Evolutionary conservation across 1,140 invertebrate genomes (phyloP).

Genomic region (Lepidotrigona ventralis): DNA sequence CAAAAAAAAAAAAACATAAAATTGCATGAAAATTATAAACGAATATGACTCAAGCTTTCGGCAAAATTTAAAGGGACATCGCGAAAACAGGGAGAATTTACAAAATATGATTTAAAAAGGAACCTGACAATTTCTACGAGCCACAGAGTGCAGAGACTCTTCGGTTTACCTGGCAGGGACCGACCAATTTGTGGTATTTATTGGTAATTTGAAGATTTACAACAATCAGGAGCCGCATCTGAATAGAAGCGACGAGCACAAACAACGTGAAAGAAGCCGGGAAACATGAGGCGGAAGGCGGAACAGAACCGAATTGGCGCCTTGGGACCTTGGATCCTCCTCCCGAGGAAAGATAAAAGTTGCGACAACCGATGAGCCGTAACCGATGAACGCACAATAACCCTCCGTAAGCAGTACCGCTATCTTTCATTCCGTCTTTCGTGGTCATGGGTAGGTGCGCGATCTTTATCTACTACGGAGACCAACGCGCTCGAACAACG

Average conservation of each 20-base stretch:
- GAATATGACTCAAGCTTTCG: background rate
- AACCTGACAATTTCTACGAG: slow-evolving; percentile 47
- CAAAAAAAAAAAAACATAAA: too few relatives aligned
- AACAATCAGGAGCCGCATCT: slow-evolving; percentile 26
- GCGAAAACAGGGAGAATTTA: too few relatives aligned
- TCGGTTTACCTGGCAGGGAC: slow-evolving; percentile 47
- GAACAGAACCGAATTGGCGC: slow-evolving; percentile 68
- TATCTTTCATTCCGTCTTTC: slow-evolving; percentile 69
- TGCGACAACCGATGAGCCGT: slow-evolving; percentile 76
- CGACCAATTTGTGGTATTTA: slow-evolving; percentile 71
- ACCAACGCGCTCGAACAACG: slow-evolving; percentile 10
- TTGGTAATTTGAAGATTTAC: slow-evolving; percentile 73
- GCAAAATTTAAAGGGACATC: background rate
- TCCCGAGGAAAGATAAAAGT: slow-evolving; percentile 62
- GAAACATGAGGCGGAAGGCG: slow-evolving; percentile 59
- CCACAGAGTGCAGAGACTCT: slow-evolving; percentile 49
- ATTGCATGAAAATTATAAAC: too few relatives aligned
- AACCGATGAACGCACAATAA: slow-evolving; percentile 77
- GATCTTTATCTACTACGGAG: slow-evolving; percentile 51
- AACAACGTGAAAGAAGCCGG: slow-evolving; percentile 21
- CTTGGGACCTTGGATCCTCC: slow-evolving; percentile 62
- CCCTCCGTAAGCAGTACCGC: slow-evolving; percentile 76
- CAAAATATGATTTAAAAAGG: background rate
- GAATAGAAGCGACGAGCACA: slow-evolving; percentile 29
- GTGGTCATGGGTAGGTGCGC: slow-evolving; percentile 42